These are phyloP conservation scores for Penaeus indicus DNA, from an alignment of 1,140 invertebrate species.

Conservation along the genomic window DNA sequence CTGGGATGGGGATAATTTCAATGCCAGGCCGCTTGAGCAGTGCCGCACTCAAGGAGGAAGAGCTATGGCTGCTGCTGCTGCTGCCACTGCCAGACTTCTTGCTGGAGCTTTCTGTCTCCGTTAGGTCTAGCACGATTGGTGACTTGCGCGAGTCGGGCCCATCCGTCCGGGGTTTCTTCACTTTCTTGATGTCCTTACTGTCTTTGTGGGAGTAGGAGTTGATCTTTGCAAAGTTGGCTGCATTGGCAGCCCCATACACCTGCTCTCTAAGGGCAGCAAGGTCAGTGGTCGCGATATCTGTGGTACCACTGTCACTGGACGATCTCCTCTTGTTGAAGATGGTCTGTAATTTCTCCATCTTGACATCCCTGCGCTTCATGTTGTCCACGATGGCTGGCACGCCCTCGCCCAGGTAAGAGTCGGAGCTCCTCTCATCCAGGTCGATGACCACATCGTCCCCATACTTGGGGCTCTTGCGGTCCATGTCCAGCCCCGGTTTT, in stretches of 20 bases:
- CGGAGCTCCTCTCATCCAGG: conserved; percentile 55
- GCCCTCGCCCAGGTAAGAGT: conserved; percentile 43
- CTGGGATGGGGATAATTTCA: conserved; percentile 83
- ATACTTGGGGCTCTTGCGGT: conserved; percentile 62
- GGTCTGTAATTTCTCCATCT: conserved; percentile 61
- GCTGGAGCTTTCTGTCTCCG: conserved; percentile 64
- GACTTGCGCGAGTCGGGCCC: conserved; percentile 62
- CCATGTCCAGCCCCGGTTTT: conserved; percentile 59
- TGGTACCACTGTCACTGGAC: conserved; percentile 60
- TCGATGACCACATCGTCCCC: conserved; percentile 63
- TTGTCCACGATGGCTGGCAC: conserved; percentile 39
- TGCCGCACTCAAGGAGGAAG: conserved; percentile 76
- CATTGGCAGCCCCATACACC: conserved; percentile 65
- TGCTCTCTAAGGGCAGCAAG: conserved; percentile 64
- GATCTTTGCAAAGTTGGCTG: conserved; percentile 64
- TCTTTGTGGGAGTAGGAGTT: conserved; percentile 62
- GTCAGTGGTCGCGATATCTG: conserved; percentile 62
- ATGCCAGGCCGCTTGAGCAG: conserved; percentile 81
- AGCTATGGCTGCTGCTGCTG: conserved; percentile 54
- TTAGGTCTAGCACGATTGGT: conserved; percentile 69
- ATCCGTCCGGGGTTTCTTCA: conserved; percentile 57
- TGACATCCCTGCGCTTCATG: conserved; percentile 59
- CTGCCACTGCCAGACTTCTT: conserved; percentile 73
- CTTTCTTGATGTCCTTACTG: conserved; percentile 61
- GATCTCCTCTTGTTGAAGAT: conserved; percentile 62